These are phyloP conservation scores for Psix sp. DNA, from an alignment of 1,140 invertebrate species.

Conservation along the genomic window DNA sequence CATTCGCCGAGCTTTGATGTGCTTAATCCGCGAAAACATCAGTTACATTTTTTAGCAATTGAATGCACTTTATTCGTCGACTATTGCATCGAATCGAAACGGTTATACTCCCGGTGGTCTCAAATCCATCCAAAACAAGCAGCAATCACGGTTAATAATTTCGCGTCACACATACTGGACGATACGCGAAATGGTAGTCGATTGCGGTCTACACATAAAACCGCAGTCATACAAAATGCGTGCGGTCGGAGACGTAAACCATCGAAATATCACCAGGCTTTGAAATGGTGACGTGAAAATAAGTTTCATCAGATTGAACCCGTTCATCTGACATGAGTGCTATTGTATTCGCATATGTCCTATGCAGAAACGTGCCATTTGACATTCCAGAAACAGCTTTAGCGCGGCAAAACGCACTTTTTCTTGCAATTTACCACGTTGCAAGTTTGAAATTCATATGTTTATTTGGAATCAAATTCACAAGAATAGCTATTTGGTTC, in stretches of 20 bases:
- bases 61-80: conserved; percentile 31
- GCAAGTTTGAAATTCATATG: conserved; percentile 19
- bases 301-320: conserved; percentile 66
- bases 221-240: conserved; percentile 64
- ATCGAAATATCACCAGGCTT: conserved; percentile 65
- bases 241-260: conserved; percentile 57
- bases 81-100: conserved; percentile 40
- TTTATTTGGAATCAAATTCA: conserved; percentile 29
- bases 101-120: conserved; percentile 23
- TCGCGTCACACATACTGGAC: conserved; percentile 53
- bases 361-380: conserved; percentile 44
- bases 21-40: conserved; percentile 43
- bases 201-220: conserved; percentile 66
- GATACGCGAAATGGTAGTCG: conserved; percentile 63
- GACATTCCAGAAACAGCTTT: conserved; percentile 28
- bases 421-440: conserved; percentile 34
- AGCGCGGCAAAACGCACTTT: conserved; percentile 36
- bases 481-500: no score
- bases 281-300: conserved; percentile 63
- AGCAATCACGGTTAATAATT: conserved; percentile 71
- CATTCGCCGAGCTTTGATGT: conserved; percentile 26
- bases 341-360: conserved; percentile 36
- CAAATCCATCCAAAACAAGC: conserved; percentile 65
- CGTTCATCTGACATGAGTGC: conserved; percentile 53
- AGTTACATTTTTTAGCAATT: conserved; percentile 37